Evolutionary conservation across 2,888 invertebrate species (phyloP).

Genomic region (Chironomus tentans): DNA sequence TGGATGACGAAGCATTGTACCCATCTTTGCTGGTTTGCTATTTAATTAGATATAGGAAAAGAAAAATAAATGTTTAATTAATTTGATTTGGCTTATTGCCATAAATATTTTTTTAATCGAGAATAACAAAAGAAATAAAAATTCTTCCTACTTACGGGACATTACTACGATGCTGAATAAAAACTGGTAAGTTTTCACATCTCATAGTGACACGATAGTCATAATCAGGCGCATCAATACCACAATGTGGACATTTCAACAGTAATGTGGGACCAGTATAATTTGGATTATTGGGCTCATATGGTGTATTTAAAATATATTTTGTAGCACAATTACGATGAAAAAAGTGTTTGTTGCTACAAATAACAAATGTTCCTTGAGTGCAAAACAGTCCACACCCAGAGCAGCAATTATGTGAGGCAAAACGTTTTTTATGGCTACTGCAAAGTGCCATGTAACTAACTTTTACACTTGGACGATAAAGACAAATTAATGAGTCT

Average conservation of each 20-base stretch:
- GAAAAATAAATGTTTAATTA: constrained; percentile 16
- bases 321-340: constrained; percentile 66
- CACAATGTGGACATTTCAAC: constrained; percentile 64
- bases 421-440: constrained; percentile 64
- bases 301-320: constrained; percentile 39
- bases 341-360: constrained; percentile 68
- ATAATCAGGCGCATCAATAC: constrained; percentile 47
- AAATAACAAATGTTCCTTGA: constrained; percentile 78
- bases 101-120: background rate
- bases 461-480: constrained; percentile 61
- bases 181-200: constrained; percentile 52
- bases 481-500: constrained; percentile 48
- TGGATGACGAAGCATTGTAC: constrained; percentile 14
- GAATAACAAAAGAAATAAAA: constrained; percentile 1
- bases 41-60: background rate
- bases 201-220: constrained; percentile 55
- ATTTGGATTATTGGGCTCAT: constrained; percentile 43
- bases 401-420: constrained; percentile 80
- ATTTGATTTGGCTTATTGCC: constrained; percentile 3
- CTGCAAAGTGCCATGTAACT: constrained; percentile 74
- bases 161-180: constrained; percentile 47
- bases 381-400: constrained; percentile 85
- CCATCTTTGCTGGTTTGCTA: constrained; percentile 24
- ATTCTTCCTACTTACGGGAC: constrained; percentile 1
- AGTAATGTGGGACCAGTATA: constrained; percentile 38